A percentile compares a stretch with the other conserved stretches of the same genome.
Conservation (phyloP, 2,888 invertebrate species). For the Eurois occulta region DNA sequence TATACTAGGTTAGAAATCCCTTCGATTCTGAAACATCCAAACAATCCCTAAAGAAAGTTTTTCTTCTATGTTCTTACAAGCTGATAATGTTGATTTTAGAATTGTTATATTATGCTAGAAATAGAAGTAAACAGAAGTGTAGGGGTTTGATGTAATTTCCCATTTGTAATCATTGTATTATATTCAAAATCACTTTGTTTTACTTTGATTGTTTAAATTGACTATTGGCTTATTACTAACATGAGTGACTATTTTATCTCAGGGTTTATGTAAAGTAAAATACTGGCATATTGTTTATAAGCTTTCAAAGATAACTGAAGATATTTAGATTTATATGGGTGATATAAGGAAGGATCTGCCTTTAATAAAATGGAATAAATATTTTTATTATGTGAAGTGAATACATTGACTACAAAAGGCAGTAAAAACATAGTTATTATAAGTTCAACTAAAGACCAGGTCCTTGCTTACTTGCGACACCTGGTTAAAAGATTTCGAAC, state of each 20-base stretch:
- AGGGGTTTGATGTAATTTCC: constrained; percentile 31
- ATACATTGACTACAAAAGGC: background rate
- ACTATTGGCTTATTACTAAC: constrained; percentile 61
- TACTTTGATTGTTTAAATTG: constrained; percentile 38
- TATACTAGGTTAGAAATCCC: constrained; percentile 42
- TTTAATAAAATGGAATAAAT: background rate
- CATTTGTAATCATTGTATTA: constrained; percentile 51
- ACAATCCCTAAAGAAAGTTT: constrained; percentile 17
- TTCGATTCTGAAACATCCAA: constrained; percentile 36
- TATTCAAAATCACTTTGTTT: constrained; percentile 42
- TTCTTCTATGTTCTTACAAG: constrained; percentile 26
- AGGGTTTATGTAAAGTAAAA: constrained; percentile 15
- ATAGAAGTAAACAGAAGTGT: constrained; percentile 36
- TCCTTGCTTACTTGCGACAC: constrained; percentile 28
- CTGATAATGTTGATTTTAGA: constrained; percentile 26
- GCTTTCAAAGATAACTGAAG: constrained; percentile 13
- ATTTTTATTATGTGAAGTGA: background rate
- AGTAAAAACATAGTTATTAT: background rate
- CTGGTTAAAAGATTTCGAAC: background rate
- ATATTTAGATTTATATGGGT: constrained; percentile 15
- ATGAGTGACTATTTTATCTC: constrained; percentile 22
- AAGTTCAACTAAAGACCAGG: constrained; percentile 19
- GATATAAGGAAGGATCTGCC: constrained; percentile 19
- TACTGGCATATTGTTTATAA: constrained; percentile 13
- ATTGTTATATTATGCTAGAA: constrained; percentile 28